phyloP scores from a whole-genome alignment of 2,113 vertebrate species.

The Mastomys natalensis region DNA sequence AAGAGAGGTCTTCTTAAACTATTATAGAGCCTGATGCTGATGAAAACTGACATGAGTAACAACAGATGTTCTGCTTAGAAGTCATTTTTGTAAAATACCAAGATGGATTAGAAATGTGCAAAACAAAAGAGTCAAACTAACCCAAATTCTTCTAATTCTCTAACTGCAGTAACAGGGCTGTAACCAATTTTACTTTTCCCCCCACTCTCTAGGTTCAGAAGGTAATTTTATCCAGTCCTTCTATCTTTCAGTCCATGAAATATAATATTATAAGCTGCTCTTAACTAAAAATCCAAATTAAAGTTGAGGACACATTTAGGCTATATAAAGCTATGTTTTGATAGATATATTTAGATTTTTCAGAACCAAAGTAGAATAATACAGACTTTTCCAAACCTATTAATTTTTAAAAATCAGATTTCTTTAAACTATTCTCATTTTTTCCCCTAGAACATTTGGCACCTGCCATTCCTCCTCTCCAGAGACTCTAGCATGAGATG shows the following conservation, averaged over 20 bases:
- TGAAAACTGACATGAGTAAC: constrained; percentile 72
- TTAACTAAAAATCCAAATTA: constrained; percentile 69
- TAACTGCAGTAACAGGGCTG: constrained; percentile 70
- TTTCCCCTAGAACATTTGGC: constrained; percentile 28
- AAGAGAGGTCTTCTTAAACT: not conserved
- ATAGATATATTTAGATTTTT: constrained; percentile 50
- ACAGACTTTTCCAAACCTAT: not conserved
- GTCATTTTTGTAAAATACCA: constrained; percentile 64
- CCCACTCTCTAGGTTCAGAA: constrained; percentile 58
- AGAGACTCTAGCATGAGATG: constrained; percentile 47
- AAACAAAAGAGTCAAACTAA: constrained; percentile 75
- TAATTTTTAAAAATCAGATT: constrained; percentile 55
- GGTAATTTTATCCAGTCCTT: constrained; percentile 79
- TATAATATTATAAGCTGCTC: constrained; percentile 63
- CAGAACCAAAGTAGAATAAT: constrained; percentile 29
- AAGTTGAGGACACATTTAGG: constrained; percentile 34
- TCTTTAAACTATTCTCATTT: constrained; percentile 33
- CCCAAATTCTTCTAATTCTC: constrained; percentile 78
- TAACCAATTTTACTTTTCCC: constrained; percentile 73
- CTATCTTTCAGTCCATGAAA: constrained; percentile 67
- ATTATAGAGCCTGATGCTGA: constrained; percentile 37
- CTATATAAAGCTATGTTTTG: constrained; percentile 42
- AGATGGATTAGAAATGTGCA: constrained; percentile 76
- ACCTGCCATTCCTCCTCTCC: constrained; percentile 64
- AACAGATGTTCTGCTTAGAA: constrained; percentile 75